Evolutionary conservation across 2,113 vertebrate genomes (phyloP).

Genomic region (Fregetta grallaria): DNA sequence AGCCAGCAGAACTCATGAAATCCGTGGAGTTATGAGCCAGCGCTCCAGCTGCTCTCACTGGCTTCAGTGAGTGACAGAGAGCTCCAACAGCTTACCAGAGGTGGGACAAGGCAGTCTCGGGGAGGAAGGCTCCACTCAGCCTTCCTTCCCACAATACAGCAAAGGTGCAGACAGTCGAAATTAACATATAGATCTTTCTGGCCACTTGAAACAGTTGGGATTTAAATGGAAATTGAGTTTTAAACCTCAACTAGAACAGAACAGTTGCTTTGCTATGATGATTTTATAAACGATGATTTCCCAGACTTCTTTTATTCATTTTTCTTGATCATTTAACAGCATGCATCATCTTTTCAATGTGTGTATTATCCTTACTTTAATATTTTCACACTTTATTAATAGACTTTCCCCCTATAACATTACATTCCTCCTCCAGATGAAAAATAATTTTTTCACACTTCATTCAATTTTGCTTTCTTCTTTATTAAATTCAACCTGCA

Average conservation of each 20-base stretch:
- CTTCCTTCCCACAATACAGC: background rate
- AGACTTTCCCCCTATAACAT: background rate
- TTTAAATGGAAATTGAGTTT: background rate
- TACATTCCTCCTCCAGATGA: background rate
- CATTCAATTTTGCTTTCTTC: background rate
- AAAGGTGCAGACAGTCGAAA: background rate
- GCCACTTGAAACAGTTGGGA: background rate
- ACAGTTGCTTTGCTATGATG: background rate
- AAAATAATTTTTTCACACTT: background rate
- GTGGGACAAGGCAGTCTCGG: background rate
- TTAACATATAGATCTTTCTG: background rate
- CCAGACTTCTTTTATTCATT: background rate
- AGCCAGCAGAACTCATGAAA: background rate
- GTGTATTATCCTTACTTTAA: background rate
- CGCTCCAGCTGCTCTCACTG: background rate
- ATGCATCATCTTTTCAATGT: background rate
- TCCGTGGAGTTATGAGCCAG: fast-evolving
- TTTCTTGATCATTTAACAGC: background rate
- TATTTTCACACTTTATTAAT: background rate
- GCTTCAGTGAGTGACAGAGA: background rate
- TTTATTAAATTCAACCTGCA: background rate
- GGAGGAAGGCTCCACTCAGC: background rate
- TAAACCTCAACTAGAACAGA: background rate
- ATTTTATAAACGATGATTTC: background rate
- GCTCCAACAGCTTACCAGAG: background rate